Base-by-base conservation (phyloP, 2,797 vertebrate genomes). In the Crax fasciolata region DNA sequence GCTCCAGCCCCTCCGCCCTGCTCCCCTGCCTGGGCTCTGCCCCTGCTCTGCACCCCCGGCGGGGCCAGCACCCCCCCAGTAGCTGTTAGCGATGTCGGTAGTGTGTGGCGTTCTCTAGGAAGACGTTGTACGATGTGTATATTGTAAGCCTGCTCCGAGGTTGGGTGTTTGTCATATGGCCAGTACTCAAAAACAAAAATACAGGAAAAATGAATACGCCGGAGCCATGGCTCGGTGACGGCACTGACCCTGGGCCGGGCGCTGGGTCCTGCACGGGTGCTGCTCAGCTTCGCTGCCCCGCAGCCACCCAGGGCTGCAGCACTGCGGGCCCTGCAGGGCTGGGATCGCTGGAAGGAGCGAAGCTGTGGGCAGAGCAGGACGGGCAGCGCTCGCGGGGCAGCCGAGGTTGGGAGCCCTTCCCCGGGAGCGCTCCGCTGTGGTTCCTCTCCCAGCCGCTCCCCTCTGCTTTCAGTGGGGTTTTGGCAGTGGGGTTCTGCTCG, bases 121-220 rank as follows among this genome's bases (percentile, higher is more conserved):
- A 43, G 20, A 20, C 20, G 5, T 4, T 48, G 71, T 72, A 7
- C n/a, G 82, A 19, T 77, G 71, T 75, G 81, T 58, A 0, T 23
- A 2, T 28, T 41, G 80, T 82, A 7, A 55, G 57, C 75, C 87
- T 80, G 63, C 76, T 63, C 14, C 49, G 1, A 8, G 59, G 48
- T 32, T 24, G 62, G 83, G 18, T 75, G 84, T 41, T 70, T 61
- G 23, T 41, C 49, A 74, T 48, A 86, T 1, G 94, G 97, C 96
- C 97, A 97, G 94, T 96, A 95, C 90, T 89, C 0, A 20, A 70
- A 46, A 19, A 35, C 18, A 41, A 27, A 9, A 2, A 21, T 16
- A 43, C 8, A 30, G 6, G 13, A 39, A 35, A 17, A 16, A 17
- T 25, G 2, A 18, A 14, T 49, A 7, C 20, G 5, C 30, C 59